These are phyloP conservation scores for Drosophila asahinai DNA, from an alignment of 1,140 invertebrate species.

Conservation along the genomic window DNA sequence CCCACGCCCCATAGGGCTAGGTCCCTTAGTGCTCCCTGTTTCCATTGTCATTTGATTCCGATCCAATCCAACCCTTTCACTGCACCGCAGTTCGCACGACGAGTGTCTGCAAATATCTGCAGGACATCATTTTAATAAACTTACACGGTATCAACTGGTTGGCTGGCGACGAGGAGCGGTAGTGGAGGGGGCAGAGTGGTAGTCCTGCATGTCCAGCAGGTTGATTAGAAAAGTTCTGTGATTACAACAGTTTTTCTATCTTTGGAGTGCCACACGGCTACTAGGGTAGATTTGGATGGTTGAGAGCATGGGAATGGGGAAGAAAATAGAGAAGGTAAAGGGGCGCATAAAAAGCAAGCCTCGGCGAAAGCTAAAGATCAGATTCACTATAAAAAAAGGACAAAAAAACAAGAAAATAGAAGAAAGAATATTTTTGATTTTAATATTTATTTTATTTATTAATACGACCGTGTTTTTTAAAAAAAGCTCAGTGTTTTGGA, in stretches of 20 bases:
- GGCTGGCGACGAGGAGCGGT: neutral
- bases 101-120: slow-evolving; percentile 67
- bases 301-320: neutral
- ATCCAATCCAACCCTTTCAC: slow-evolving; percentile 13
- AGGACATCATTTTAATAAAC: slow-evolving; percentile 81
- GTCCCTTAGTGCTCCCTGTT: slow-evolving; percentile 25
- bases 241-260: slow-evolving; percentile 67
- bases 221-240: slow-evolving; percentile 78
- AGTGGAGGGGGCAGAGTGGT: neutral
- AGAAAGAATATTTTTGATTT: too few species aligned
- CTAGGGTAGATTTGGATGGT: too few species aligned
- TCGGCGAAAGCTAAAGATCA: too few species aligned
- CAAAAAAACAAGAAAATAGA: too few species aligned
- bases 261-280: slow-evolving; percentile 19
- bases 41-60: slow-evolving; percentile 54
- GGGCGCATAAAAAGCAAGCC: too few species aligned
- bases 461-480: too few species aligned
- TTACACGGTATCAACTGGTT: slow-evolving; percentile 49
- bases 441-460: too few species aligned
- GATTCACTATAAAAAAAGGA: too few species aligned
- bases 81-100: slow-evolving; percentile 12
- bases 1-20: slow-evolving; percentile 4
- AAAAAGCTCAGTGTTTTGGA: too few species aligned
- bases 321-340: too few species aligned
- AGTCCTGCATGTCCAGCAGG: slow-evolving; percentile 39